Evolutionary conservation across 2,888 invertebrate species (phyloP), one percentile per base, ranked within the genome.

Genomic region (Synergus itoensis): DNA sequence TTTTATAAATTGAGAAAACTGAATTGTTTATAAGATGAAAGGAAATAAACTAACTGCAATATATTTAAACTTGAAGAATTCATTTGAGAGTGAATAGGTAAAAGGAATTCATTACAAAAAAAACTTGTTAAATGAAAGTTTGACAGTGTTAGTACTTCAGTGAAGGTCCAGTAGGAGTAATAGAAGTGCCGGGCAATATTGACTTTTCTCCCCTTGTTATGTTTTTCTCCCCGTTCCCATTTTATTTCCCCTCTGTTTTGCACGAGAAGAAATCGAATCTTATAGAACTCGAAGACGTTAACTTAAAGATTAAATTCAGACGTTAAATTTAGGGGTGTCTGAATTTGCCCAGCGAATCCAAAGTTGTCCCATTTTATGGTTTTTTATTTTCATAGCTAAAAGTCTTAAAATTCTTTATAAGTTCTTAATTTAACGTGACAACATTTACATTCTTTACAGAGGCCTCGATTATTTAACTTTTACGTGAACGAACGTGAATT

Each of bases 151-250:
- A 67, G 45, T 67, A 67, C 43, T 67, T 40, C 9, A 36, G 67
- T 45, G 7, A 16, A 48, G 16, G 48, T 48, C 16, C n/a, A 21
- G 43, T 45, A 12, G 28, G 67, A 45, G 43, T 45, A 67, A 67
- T 67, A 28, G 43, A 21, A 45, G 43, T 45, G 67, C 45, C 67
- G 45, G 21, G 45, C 43, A 67, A 67, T 67, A 67, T 45, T 45
- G 67, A 67, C 45, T 67, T 67, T 67, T 67, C 41, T 28, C 45
- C 67, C 21, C 21, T 28, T 67, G 67, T 67, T 67, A 43, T 21
- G 7, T 21, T 67, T 21, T 28, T 21, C 45, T 67, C 45, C 67
- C 16, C 45, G 45, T 28, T 67, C 45, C 28, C 7, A 21, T 45
- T 67, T 67, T 40, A 41, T 41, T 67, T 40, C n/a, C 64, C 16